Base-by-base conservation (phyloP, 2,113 vertebrate species). In the Sebastes fasciatus region DNA sequence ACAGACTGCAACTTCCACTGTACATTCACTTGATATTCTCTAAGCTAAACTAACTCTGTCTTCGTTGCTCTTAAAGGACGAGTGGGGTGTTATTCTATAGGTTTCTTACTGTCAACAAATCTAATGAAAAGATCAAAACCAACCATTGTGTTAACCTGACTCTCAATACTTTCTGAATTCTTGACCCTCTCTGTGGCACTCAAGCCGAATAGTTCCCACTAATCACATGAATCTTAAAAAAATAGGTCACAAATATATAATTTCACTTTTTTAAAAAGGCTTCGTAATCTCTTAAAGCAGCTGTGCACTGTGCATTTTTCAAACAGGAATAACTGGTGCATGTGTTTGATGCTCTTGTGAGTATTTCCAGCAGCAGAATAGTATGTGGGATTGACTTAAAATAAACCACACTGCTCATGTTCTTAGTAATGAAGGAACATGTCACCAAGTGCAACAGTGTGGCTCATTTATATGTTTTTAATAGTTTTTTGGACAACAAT, bases 91-190 rank as follows among this genome's bases (percentile, higher is more conserved):
- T 46, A 23, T 17, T 42, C 40, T 21, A 8, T 19, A 2, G 19
- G 23, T 60, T 57, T 45, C 46, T 64, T 70, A 45, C 40, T 21
- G 43, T 46, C 45, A 66, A 8, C 45, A 16, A 26, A 49, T 34
- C 23, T 23, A 49, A 83, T 57, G 16, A 77, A 77, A 43, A 49
- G 23, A 13, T 23, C 6, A 64, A 64, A 71, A 60, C 10, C 8
- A 34, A 34, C 21, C 23, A 16, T 42, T 63, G 16, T 63, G 8
- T 42, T 8, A 1, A 3, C 14, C 3, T 12, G 2, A 6, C 57
- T 14, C 12, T 60, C 21, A 13, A 26, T 60, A 55, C 10, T 13
- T 13, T 23, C 8, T 34, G 34, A 34, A 34, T 34, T 34, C 4
- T 3, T 5, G 45, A 49, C n/a, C n/a, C 4, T 11, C 48, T 34